These are phyloP conservation scores for Dolichallabes microphthalmus DNA, from an alignment of 2,113 vertebrate species.

Conservation along the genomic window DNA sequence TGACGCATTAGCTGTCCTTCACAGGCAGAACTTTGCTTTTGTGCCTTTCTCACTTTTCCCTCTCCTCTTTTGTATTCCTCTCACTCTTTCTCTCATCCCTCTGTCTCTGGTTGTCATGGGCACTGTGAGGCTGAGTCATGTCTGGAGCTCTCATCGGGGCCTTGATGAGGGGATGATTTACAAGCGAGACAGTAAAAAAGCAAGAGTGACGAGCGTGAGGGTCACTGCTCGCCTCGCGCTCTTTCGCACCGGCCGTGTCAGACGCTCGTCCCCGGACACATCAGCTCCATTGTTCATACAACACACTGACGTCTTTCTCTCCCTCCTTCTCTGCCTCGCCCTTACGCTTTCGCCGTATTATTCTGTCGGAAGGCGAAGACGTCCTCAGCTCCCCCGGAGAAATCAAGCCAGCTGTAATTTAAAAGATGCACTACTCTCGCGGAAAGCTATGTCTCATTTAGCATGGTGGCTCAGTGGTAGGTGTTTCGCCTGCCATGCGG, in stretches of 20 bases:
- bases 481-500: too few species aligned
- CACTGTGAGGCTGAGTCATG: constrained; percentile 60
- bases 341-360: not conserved
- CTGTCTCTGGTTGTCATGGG: constrained; percentile 55
- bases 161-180: constrained; percentile 27
- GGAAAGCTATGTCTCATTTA: not conserved
- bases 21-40: not conserved
- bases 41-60: constrained; percentile 6
- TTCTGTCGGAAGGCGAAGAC: not conserved
- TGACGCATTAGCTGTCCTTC: constrained; percentile 22
- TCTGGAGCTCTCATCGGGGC: constrained; percentile 37
- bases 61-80: constrained; percentile 31
- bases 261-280: constrained; percentile 37
- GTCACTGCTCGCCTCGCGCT: constrained; percentile 1
- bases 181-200: constrained; percentile 20
- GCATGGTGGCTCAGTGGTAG: too few species aligned
- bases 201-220: constrained; percentile 1
- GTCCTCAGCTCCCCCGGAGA: not conserved
- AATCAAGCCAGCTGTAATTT: constrained; percentile 3
- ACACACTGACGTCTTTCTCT: constrained; percentile 33
- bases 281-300: constrained; percentile 39
- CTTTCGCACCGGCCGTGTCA: constrained; percentile 43
- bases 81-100: constrained; percentile 34
- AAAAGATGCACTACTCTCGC: not conserved
- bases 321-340: not conserved